Conservation (phyloP, 2,888 invertebrate genomes). For the Parnassius mnemosyne region DNA sequence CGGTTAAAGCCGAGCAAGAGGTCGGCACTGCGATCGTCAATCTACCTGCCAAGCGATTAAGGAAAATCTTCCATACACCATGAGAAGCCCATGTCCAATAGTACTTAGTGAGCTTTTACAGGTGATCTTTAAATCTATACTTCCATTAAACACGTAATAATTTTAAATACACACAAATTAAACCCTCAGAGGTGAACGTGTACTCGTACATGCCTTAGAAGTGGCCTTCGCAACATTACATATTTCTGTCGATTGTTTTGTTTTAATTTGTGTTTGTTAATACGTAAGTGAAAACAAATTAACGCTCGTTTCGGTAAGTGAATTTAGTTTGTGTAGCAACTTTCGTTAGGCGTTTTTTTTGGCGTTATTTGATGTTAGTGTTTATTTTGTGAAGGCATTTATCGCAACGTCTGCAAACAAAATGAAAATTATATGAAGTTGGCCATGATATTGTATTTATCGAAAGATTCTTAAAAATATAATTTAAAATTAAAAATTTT, state of each 20-base stretch:
- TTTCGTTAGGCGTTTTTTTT: neutral
- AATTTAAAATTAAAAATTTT: too few species aligned
- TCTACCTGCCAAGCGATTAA: too few species aligned
- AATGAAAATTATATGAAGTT: too few species aligned
- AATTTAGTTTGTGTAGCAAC: neutral
- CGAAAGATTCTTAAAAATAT: too few species aligned
- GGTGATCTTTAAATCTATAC: neutral
- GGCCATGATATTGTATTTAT: too few species aligned
- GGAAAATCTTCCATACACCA: too few species aligned
- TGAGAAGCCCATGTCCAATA: too few species aligned
- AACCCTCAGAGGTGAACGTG: neutral
- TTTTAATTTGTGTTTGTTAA: neutral
- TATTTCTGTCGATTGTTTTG: constrained; percentile 3
- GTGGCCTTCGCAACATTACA: neutral
- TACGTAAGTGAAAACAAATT: neutral
- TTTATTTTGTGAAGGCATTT: neutral
- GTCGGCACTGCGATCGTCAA: too few species aligned
- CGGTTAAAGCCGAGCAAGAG: too few species aligned
- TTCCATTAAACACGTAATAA: neutral
- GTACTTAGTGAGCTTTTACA: too few species aligned
- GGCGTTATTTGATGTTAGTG: neutral
- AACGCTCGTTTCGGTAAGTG: neutral
- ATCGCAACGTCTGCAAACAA: too few species aligned
- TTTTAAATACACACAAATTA: neutral
- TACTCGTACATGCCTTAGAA: neutral